Conservation (phyloP, 2,113 vertebrate genomes). For the Sakesphorus luctuosus region DNA sequence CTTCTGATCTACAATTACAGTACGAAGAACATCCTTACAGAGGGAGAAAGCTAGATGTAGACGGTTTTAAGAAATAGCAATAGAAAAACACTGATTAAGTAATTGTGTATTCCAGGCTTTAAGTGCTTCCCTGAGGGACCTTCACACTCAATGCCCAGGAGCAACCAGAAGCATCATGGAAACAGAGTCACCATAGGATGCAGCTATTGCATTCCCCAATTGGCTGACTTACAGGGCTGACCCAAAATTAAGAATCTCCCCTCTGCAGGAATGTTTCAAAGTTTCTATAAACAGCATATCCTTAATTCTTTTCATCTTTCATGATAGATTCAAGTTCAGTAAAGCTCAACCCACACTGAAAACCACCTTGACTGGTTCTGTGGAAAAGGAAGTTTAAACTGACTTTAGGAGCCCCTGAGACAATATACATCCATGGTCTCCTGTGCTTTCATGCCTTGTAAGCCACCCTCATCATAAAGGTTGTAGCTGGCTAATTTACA, state of each 20-base stretch:
- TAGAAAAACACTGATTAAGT: neutral
- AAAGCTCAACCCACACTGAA: neutral
- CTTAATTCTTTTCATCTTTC: neutral
- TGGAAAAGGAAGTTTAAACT: neutral
- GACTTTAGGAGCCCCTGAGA: neutral
- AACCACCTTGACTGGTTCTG: neutral
- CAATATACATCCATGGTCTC: rapidly evolving
- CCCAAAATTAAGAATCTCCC: neutral
- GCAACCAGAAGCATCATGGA: neutral
- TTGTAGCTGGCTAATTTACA: neutral
- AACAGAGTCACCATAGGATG: neutral
- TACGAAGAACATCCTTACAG: neutral
- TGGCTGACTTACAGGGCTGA: neutral
- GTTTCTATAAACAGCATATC: neutral
- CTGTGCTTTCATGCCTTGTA: neutral
- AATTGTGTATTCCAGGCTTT: neutral
- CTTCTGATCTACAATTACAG: neutral
- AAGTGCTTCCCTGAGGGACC: neutral
- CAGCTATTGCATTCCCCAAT: neutral
- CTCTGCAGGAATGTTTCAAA: neutral
- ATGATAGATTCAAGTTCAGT: neutral
- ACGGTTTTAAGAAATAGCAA: neutral
- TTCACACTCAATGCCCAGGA: neutral
- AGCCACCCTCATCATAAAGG: neutral
- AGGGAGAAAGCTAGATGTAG: neutral